Evolutionary conservation across 1,140 invertebrate genomes (phyloP), one percentile per base, ranked within the genome.

Genomic region (Meloidogyne chitwoodi): DNA sequence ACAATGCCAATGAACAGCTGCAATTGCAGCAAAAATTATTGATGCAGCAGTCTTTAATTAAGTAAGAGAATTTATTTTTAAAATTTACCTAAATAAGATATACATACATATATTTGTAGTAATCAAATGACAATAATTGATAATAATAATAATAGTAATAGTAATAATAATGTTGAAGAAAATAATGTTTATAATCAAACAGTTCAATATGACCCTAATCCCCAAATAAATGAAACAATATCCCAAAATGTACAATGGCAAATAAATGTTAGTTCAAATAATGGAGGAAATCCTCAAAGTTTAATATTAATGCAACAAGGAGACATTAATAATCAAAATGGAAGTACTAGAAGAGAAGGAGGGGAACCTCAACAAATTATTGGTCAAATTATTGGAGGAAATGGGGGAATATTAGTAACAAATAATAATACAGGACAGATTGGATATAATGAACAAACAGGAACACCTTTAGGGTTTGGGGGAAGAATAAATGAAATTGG

Each of bases 1-100:
- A 31, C n/a, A 72, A 56, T 56, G 56, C 56, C 48, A 73, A 19
- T 62, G 70, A 73, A 62, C 70, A 73, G 24, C 68, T 75, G 19
- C 74, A 75, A 34, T 34, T 75, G 70, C 70, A 73, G n/a, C 70
- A 73, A 64, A 73, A 73, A 62, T 29, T 73, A 34, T 31, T 73
- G 24, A 64, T 64, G 41, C 70, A 73, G 14, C 70, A 73, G 10
- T 34, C 48, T 14, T 24, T 73, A 34, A n/a, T 73, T 16, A 73
- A 73, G 70, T 73, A 31, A 62, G n/a, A n/a, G n/a, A n/a, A n/a
- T n/a, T n/a, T n/a, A 27, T 72, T n/a, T 70, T 61, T 19, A 38
- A 41, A 41, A 41, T 41, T 41, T 14, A 41, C n/a, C n/a, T n/a
- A n/a, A n/a, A n/a, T n/a, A n/a, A n/a, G n/a, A n/a, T n/a, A n/a